Evolutionary conservation across 2,888 invertebrate genomes (phyloP).

Genomic region (Allygus modestus): DNA sequence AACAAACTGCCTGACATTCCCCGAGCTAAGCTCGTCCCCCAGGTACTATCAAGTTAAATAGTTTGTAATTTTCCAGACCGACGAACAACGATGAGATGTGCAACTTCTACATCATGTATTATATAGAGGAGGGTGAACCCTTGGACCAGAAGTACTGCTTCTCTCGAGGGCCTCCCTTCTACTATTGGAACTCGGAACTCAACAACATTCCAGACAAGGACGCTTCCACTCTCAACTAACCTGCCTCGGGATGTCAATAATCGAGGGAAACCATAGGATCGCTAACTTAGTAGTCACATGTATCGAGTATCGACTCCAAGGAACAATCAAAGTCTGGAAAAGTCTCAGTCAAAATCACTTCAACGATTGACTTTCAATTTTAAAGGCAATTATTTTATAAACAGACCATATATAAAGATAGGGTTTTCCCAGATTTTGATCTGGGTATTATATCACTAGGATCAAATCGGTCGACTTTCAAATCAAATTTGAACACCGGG

Average conservation of each 20-base stretch:
- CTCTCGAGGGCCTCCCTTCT: constrained; percentile 89
- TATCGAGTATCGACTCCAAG: no score
- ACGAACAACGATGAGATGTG: constrained; percentile 97
- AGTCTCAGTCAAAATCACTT: background rate
- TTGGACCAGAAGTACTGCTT: constrained; percentile 90
- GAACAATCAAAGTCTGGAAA: no score
- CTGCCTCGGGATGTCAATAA: background rate
- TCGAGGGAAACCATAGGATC: background rate
- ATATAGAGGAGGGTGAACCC: constrained; percentile 87
- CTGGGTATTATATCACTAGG: no score
- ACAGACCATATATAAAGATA: no score
- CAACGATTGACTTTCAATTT: no score
- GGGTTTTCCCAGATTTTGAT: no score
- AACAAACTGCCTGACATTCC: no score
- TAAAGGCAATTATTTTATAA: no score
- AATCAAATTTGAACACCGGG: background rate
- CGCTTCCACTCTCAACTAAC: constrained; percentile 78
- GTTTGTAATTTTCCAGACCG: constrained; percentile 76
- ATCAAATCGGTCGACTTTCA: no score
- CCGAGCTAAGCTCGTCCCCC: no score
- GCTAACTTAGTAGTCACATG: background rate
- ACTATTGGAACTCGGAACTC: constrained; percentile 87
- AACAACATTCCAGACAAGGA: constrained; percentile 87
- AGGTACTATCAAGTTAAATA: no score
- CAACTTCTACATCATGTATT: constrained; percentile 97